Conservation (phyloP, 2,797 vertebrate genomes). For the Discoglossus pictus region DNA sequence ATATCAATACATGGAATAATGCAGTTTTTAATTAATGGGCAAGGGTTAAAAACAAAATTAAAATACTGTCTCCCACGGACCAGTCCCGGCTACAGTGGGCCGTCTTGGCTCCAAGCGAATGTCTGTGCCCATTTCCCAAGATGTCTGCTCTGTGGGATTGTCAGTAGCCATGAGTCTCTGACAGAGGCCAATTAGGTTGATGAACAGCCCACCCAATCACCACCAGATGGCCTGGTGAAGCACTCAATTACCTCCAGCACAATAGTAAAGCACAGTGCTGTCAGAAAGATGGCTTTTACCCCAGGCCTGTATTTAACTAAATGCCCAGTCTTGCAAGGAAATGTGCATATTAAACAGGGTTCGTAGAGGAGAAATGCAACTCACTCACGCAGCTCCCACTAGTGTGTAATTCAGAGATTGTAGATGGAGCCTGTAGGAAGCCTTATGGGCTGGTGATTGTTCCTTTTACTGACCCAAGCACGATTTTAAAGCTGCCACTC, state of each 20-base stretch:
- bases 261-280: constrained; percentile 96
- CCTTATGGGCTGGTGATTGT: too few relatives aligned
- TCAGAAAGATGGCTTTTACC: constrained; percentile 96
- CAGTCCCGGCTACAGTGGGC: constrained; percentile 63
- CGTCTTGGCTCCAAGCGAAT: constrained; percentile 63
- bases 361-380: too few relatives aligned
- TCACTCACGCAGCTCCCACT: too few relatives aligned
- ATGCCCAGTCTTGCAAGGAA: too few relatives aligned
- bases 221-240: constrained; percentile 88
- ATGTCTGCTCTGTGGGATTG: constrained; percentile 74
- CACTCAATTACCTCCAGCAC: constrained; percentile 92
- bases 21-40: constrained; percentile 70
- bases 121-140: constrained; percentile 68
- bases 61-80: constrained; percentile 69
- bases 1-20: constrained; percentile 78
- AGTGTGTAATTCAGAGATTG: too few relatives aligned
- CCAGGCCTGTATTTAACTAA: too few relatives aligned
- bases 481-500: too few relatives aligned
- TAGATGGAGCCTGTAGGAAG: too few relatives aligned
- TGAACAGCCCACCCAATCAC: constrained; percentile 85
- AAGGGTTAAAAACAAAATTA: constrained; percentile 86
- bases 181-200: constrained; percentile 92
- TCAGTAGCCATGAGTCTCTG: constrained; percentile 78
- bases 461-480: too few relatives aligned
- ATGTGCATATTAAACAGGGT: too few relatives aligned